A percentile compares a stretch with the other conserved stretches of the same genome.
Conservation (phyloP, 2,113 vertebrate genomes). For the Oxygymnocypris stewartii region DNA sequence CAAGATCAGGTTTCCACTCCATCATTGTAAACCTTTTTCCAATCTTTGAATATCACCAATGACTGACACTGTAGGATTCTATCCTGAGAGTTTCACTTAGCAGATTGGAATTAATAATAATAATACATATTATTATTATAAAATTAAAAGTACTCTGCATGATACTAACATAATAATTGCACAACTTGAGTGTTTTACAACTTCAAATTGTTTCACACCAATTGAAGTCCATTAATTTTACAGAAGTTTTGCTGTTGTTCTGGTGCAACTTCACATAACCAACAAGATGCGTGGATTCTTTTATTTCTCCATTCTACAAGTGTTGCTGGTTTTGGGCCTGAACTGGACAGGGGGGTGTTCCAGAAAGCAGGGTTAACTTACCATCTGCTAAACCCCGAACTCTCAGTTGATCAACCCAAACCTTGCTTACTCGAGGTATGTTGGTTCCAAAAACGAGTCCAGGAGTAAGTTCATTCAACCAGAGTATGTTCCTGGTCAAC, state of each 20-base stretch:
- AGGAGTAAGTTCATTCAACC: too few species aligned
- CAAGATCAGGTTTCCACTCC: conserved; percentile 30
- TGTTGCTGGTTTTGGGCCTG: background rate
- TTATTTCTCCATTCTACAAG: background rate
- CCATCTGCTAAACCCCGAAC: too few species aligned
- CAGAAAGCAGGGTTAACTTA: too few species aligned
- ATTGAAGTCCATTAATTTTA: background rate
- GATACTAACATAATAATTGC: background rate
- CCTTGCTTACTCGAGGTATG: too few species aligned
- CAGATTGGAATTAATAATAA: background rate
- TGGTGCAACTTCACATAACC: background rate
- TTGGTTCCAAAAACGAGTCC: too few species aligned
- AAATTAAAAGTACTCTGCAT: background rate
- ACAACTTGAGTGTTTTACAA: background rate
- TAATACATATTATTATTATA: too few species aligned
- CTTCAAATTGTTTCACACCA: background rate
- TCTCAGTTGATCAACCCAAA: too few species aligned
- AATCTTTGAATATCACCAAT: background rate
- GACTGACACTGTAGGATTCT: conserved; percentile 10
- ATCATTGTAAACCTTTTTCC: conserved; percentile 20
- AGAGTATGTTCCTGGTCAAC: too few species aligned
- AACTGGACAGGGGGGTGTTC: background rate
- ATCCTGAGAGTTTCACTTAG: background rate
- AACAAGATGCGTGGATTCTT: background rate
- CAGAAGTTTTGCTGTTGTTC: background rate